Conservation (phyloP, 2,797 vertebrate species). For the Notolepis coatsorum region DNA sequence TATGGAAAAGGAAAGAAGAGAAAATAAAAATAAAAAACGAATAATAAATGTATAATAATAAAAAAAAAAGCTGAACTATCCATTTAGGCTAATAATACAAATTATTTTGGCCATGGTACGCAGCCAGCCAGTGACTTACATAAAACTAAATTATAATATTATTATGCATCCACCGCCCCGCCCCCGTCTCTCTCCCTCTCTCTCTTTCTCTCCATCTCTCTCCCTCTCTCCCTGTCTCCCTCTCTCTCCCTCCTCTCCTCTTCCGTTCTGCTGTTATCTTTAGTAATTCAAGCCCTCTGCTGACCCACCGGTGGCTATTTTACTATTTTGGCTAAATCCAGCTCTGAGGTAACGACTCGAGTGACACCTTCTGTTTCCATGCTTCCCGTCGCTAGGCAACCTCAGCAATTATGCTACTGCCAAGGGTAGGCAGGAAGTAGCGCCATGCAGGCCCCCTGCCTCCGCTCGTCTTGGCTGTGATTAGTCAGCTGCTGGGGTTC, state of each 20-base stretch:
- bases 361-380: slow-evolving; percentile 87
- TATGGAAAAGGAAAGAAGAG: no score
- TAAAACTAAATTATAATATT: no score
- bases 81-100: no score
- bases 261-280: slow-evolving; percentile 84
- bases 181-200: no score
- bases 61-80: no score
- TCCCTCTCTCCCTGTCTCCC: slow-evolving; percentile 72
- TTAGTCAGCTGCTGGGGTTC: slow-evolving; percentile 39
- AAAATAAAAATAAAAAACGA: no score
- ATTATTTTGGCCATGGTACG: no score
- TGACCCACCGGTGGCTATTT: slow-evolving; percentile 85
- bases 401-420: slow-evolving; percentile 74
- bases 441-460: slow-evolving; percentile 65
- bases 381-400: slow-evolving; percentile 84
- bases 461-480: slow-evolving; percentile 61
- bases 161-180: no score
- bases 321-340: slow-evolving; percentile 91
- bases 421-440: slow-evolving; percentile 75
- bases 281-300: slow-evolving; percentile 81
- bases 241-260: slow-evolving; percentile 64
- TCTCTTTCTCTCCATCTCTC: no score
- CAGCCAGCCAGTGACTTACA: no score
- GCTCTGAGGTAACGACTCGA: slow-evolving; percentile 94
- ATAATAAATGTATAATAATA: no score